Conservation (phyloP, 2,113 vertebrate genomes). For the Odobenus rosmarus region DNA sequence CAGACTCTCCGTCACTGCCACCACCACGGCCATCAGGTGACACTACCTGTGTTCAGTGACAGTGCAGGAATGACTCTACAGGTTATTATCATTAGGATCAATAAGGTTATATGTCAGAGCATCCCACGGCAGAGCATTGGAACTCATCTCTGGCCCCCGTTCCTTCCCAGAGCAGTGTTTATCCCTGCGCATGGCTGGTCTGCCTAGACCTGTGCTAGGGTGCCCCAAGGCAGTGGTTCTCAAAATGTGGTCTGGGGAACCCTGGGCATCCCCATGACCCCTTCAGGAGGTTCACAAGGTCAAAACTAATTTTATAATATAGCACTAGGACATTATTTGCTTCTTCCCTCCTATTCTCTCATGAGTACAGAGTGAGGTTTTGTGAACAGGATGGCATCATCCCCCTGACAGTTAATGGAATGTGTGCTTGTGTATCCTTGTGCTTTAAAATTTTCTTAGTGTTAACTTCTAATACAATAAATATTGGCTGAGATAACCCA, state of each 20-base stretch:
- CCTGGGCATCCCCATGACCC: background rate
- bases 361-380: background rate
- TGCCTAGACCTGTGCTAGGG: background rate
- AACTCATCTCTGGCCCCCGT: background rate
- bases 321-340: background rate
- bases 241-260: background rate
- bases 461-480: background rate
- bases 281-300: background rate
- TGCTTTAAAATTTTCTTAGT: background rate
- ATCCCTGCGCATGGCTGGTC: background rate
- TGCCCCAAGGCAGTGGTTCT: background rate
- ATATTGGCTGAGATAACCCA: background rate
- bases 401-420: background rate
- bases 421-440: background rate
- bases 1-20: background rate
- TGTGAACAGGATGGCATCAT: background rate
- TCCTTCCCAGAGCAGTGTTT: background rate
- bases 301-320: background rate
- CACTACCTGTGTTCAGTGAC: background rate
- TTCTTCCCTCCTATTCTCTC: background rate
- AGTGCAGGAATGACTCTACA: accelerated
- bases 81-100: background rate
- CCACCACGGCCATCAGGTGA: accelerated
- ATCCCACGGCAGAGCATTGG: too few species aligned
- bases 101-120: background rate